Base-by-base conservation (phyloP, 2,797 vertebrate genomes). In the Pelodytes ibericus region DNA sequence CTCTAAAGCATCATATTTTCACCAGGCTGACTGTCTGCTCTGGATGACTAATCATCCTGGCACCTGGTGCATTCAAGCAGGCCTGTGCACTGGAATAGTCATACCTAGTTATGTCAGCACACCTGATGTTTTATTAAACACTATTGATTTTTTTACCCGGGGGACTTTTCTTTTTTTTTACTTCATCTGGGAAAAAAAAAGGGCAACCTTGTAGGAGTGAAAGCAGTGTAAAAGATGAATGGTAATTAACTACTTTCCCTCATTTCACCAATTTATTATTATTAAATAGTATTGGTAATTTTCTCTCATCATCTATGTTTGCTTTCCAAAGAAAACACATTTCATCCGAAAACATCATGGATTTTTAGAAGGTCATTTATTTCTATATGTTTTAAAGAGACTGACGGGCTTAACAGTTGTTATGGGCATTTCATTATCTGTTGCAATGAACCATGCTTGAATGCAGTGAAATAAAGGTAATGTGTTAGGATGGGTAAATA, bases 351-450 rank as follows among this genome's bases (percentile, higher is more conserved):
- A 97, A 13, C 22, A 71, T 24, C 18, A 13, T n/a, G 24, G 22
- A 90, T 89, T 93, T 93, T 92, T 91, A 88, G 91, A 93, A 94
- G 93, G 92, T 96, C 96, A 95, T 95, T 96, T 93, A 92, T 94
- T 92, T 93, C 91, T 93, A 91, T 91, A 72, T 75, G 20, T 91
- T 92, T 90, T 85, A 88, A 94, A 96, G 94, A 94, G 95, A 94
- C 92, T 95, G 95, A 96, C 95, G 95, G 72, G 93, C 94, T 96
- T 95, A 92, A 91, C 90, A 95, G 94, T 94, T 72, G 95, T 94
- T 96, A 93, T 96, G 96, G 98, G 94, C 94, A 95, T 99, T 98
- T 98, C 95, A 96, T 99, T 98, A 96, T 94, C 94, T 93, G 92
- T 94, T 94, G 95, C 94, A 94, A 91, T 95, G 95, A 96, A 96